Evolutionary conservation across 2,113 vertebrate species (phyloP), one percentile per base, ranked within the genome.

Genomic region (Thomomys bottae): DNA sequence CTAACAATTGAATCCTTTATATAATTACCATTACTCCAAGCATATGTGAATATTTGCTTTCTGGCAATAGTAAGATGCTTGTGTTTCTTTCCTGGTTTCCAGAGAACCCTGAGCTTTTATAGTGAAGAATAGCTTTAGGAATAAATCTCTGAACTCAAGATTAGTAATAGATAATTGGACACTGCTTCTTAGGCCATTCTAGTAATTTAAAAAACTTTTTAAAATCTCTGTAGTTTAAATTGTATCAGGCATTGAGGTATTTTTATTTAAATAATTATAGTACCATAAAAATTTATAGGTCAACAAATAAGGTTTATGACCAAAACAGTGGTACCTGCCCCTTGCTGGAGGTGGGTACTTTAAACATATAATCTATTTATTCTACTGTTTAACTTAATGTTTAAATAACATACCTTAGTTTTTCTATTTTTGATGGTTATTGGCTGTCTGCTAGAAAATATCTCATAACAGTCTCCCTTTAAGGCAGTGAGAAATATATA

Each of bases 11-110:
- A 21, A 64, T 57, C 17, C 63, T 80, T 85, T 79, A 11, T 79
- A 59, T 61, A 30, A 75, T 91, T 89, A n/a, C 57, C 24, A 57
- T 40, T 45, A 6, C 40, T 17, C 2, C 20, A 85, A 34, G 57
- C 59, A 8, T 79, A 79, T 64, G n/a, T 90, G 36, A 84, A 87
- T 75, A 75, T 36, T 84, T 76, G 67, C 32, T 83, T 72, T 89
- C 18, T 92, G 38, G 4, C 45, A 68, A 38, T 4, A 40, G 18
- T 82, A 64, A 49, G 24, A 38, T 66, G 67, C 26, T 67, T 67
- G 32, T 54, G 78, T 92, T 72, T 78, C 36, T 92, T 93, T 68
- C 9, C 36, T 85, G 75, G 49, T 66, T 93, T 93, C 38, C 26
- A 88, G 49, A 61, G 45, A 73, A 3, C 72, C 42, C n/a, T 38